Percentiles rank a stretch among this genome's conserved stretches.
These are phyloP conservation scores for Siphonodentalium dalli DNA, from an alignment of 2,888 invertebrate genomes.

Conservation along the genomic window DNA sequence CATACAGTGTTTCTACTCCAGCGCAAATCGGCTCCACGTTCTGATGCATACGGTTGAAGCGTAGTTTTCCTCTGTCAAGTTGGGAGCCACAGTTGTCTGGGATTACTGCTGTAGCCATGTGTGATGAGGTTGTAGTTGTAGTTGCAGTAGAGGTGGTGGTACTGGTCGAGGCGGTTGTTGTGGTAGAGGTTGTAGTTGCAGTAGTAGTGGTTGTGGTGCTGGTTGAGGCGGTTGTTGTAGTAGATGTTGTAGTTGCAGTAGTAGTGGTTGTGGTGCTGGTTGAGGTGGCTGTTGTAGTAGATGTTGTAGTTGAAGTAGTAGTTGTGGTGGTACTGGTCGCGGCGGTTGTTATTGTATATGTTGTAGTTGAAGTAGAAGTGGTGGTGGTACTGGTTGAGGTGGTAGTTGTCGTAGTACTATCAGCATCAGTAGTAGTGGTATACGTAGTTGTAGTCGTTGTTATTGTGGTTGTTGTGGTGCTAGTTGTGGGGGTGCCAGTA, in stretches of 20 bases:
- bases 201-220: slow-evolving; percentile 4
- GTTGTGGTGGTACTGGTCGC: background rate
- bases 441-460: background rate
- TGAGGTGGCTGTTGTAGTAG: background rate
- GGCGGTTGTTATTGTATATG: background rate
- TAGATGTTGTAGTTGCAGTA: slow-evolving; percentile 2
- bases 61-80: too few relatives aligned
- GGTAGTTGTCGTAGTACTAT: background rate
- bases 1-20: too few relatives aligned
- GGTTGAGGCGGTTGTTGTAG: slow-evolving; percentile 7
- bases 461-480: background rate
- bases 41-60: too few relatives aligned
- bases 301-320: background rate
- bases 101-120: too few relatives aligned
- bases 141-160: too few relatives aligned
- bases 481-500: slow-evolving; percentile 8
- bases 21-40: too few relatives aligned
- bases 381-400: background rate
- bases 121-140: too few relatives aligned
- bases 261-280: slow-evolving; percentile 1
- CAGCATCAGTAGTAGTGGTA: background rate
- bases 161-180: background rate
- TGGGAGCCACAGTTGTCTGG: too few relatives aligned
- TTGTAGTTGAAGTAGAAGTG: background rate
- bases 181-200: slow-evolving; percentile 1